Evolutionary conservation across 2,797 vertebrate genomes (phyloP), one percentile per base, ranked within the genome.

Genomic region (Setipinna tenuifilis): DNA sequence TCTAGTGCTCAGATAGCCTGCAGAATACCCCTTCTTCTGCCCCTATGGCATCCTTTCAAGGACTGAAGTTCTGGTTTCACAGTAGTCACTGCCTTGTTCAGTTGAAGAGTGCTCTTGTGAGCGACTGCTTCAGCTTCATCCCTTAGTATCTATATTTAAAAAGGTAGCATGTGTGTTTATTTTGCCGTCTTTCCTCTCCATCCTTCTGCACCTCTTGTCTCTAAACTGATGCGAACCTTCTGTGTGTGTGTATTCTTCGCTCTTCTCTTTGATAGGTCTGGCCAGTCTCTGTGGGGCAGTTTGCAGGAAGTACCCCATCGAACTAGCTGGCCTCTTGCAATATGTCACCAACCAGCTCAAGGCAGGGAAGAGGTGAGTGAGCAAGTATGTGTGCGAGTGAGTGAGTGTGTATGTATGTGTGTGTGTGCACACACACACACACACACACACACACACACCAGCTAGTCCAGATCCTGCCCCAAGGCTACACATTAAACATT

Each of bases 311-410:
- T 99, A 99, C 90, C 98, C 98, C 0, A 99, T 99, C 86, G 98
- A 99, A 93, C 95, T 99, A 90, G 98, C 97, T 81, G 98, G 98
- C 59, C 96, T 99, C 35, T 97, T 99, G 88, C 98, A 99, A 86
- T 99, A 99, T 89, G 98, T 99, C 82, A 98, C 98, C 91, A 99
- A 99, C 94, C 98, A 99, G 88, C 95, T 99, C 82, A 99, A 99
- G 91, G 98, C 98, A 86, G 98, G 98, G 54, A 99, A 99, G 94
- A 99, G 98, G 98, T 97, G 93, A 89, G 94, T 61, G 2, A 50
- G 21, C 21, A 25, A 44, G n/a, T 23, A 21, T 25, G 41, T 78
- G 9, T 28, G 65, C 21, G 19, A 21, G 54, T 65, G 14, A n/a
- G n/a, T 62, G 68, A 17, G 28, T 75, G 68, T 78, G 28, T 75